Conservation (phyloP, 2,797 vertebrate species). For the Lateolabrax maculatus region DNA sequence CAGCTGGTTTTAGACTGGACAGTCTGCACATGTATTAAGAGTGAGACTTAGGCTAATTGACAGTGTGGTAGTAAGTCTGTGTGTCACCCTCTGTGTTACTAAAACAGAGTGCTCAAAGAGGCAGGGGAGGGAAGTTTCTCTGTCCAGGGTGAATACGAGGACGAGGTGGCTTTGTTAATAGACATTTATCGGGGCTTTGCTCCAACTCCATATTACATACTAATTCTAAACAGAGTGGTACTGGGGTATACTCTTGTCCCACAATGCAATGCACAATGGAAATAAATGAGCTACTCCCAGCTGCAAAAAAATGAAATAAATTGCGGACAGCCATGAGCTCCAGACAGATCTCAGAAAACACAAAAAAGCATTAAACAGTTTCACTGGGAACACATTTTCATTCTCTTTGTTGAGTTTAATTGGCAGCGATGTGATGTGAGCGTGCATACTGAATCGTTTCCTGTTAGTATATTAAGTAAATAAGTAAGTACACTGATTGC, state of each 20-base stretch:
- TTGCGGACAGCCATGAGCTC: neutral
- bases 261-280: neutral
- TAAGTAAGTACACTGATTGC: neutral
- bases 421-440: neutral
- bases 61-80: conserved; percentile 3
- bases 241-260: too few species aligned
- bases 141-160: neutral
- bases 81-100: neutral
- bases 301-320: neutral
- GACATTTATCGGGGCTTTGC: neutral
- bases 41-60: conserved; percentile 4
- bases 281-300: neutral
- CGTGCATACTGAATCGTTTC: neutral
- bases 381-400: too few species aligned
- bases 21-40: conserved; percentile 23
- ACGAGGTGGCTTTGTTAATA: neutral
- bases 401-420: neutral
- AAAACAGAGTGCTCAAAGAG: neutral
- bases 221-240: too few species aligned
- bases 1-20: conserved; percentile 52
- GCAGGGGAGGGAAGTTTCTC: neutral
- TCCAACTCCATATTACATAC: neutral
- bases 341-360: too few species aligned
- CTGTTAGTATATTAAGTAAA: too few species aligned
- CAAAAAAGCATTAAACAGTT: too few species aligned